These are phyloP conservation scores for Nephotettix cincticeps DNA, from an alignment of 1,140 invertebrate genomes.

Conservation along the genomic window DNA sequence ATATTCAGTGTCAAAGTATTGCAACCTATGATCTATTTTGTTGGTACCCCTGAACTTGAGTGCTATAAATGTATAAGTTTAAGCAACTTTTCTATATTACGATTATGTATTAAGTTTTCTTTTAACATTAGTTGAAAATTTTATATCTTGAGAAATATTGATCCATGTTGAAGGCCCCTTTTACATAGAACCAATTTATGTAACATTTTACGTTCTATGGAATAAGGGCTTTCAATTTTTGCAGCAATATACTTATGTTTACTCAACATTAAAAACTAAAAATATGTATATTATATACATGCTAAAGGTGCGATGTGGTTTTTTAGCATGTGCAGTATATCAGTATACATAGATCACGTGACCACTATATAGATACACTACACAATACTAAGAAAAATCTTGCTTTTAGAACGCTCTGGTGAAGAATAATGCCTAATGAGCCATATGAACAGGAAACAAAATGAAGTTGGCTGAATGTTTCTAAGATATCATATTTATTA, in stretches of 20 bases:
- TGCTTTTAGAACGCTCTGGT: too few species aligned
- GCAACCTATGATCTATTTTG: too few species aligned
- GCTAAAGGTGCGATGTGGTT: neutral
- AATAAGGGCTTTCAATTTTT: conserved; percentile 8
- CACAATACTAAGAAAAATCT: too few species aligned
- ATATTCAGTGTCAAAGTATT: too few species aligned
- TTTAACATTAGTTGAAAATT: neutral
- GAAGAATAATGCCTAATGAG: neutral
- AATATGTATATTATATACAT: neutral
- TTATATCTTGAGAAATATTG: neutral
- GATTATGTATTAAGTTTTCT: neutral
- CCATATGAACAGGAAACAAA: neutral
- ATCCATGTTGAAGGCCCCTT: neutral
- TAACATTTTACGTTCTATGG: neutral
- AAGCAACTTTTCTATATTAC: neutral
- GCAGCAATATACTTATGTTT: neutral
- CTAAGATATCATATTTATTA: neutral
- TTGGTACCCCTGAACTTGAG: too few species aligned
- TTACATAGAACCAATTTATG: neutral
- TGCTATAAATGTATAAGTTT: neutral
- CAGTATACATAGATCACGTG: neutral
- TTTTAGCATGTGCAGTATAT: neutral
- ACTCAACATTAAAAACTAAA: too few species aligned
- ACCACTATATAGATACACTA: neutral
- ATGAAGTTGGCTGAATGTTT: neutral